These are phyloP conservation scores for Cyprinella venusta DNA, from an alignment of 2,797 vertebrate genomes.

Conservation along the genomic window DNA sequence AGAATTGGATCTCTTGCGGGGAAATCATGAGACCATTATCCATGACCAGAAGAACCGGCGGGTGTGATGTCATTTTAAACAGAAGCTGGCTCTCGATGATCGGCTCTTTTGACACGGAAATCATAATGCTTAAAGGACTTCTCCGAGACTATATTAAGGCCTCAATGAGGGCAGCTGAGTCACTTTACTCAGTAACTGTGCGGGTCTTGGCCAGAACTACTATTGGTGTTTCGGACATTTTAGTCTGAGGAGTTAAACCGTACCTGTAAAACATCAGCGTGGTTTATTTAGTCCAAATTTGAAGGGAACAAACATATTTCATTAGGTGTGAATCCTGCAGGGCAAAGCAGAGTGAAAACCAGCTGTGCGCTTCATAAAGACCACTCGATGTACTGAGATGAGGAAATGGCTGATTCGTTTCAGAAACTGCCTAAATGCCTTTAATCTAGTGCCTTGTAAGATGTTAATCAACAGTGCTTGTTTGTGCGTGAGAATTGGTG, in stretches of 20 bases:
- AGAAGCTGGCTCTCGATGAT: not conserved
- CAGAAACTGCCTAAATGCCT: slow-evolving; percentile 31
- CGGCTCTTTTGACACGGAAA: not conserved
- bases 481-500: not conserved
- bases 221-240: slow-evolving; percentile 27
- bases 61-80: not conserved
- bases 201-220: slow-evolving; percentile 35
- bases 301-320: slow-evolving; percentile 50
- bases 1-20: slow-evolving; percentile 5
- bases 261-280: slow-evolving; percentile 36
- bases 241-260: slow-evolving; percentile 30
- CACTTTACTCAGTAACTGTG: slow-evolving; percentile 39
- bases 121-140: not conserved
- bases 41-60: not conserved
- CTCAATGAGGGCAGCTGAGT: slow-evolving; percentile 10
- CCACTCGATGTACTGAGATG: slow-evolving; percentile 46
- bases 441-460: slow-evolving; percentile 47
- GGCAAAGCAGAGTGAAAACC: slow-evolving; percentile 39
- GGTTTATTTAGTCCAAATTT: slow-evolving; percentile 12
- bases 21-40: not conserved
- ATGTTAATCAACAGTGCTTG: slow-evolving; percentile 46
- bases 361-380: slow-evolving; percentile 54
- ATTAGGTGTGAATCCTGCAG: slow-evolving; percentile 50
- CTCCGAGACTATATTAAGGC: not conserved
- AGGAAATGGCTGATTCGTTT: slow-evolving; percentile 59